Evolutionary conservation across 2,888 invertebrate genomes (phyloP).

Genomic region (Cosmopolites sordidus): DNA sequence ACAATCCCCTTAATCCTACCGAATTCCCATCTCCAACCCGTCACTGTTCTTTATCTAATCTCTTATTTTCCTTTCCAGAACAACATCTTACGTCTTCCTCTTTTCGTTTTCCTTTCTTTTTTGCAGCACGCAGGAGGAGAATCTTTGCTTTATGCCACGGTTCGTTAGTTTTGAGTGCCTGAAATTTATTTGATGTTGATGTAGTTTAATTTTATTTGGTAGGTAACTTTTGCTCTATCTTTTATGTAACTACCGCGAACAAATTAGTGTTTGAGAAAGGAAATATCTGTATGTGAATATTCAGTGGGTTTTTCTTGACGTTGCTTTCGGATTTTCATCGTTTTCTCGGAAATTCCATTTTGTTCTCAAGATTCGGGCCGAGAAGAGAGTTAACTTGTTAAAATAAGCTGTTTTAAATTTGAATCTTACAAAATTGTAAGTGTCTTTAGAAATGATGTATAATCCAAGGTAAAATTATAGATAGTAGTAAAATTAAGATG

Average conservation of each 20-base stretch:
- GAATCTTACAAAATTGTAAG: too few relatives aligned
- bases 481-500: too few relatives aligned
- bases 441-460: too few relatives aligned
- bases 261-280: constrained; percentile 6
- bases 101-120: constrained; percentile 15
- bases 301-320: background rate
- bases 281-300: background rate
- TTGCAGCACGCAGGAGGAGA: constrained; percentile 18
- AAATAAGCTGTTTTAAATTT: too few relatives aligned
- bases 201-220: constrained; percentile 35
- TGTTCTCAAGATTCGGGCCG: too few relatives aligned
- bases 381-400: too few relatives aligned
- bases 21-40: constrained; percentile 6
- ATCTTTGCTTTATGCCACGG: constrained; percentile 27
- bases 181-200: constrained; percentile 36
- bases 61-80: constrained; percentile 25
- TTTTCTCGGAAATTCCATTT: too few relatives aligned
- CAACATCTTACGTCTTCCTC: constrained; percentile 22
- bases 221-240: constrained; percentile 24
- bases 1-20: too few relatives aligned
- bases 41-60: constrained; percentile 22
- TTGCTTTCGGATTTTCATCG: too few relatives aligned
- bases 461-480: too few relatives aligned
- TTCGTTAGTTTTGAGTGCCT: constrained; percentile 35
- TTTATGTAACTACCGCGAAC: constrained; percentile 10